Evolutionary conservation across 1,140 invertebrate species (phyloP), one percentile per base, ranked within the genome.

Genomic region (Psix sp.): DNA sequence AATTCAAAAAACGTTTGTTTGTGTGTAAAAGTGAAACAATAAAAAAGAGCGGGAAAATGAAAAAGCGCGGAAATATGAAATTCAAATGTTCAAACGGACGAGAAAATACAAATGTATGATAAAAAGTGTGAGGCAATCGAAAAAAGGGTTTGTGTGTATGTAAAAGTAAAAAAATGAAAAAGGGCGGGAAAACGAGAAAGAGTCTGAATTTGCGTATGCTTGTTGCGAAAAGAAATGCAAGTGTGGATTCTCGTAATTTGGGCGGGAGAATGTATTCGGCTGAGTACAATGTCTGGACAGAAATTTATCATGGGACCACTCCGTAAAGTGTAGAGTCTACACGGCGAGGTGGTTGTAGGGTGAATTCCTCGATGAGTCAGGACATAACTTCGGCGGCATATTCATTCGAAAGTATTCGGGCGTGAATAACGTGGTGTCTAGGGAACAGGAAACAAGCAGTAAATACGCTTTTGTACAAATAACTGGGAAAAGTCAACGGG

Each of bases 391-490:
- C 40, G 51, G 56, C 68, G 68, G 68, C 68, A 65, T 65, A 73
- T 65, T 73, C 68, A 67, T 75, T 75, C 26, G 66, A 70, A 70
- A 65, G 65, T 75, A 75, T 75, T 75, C 66, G 54, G 52, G 73
- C 62, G 66, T 76, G 73, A 76, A 71, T 76, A 71, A 76, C 66
- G 73, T 48, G 13, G 54, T 52, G 56, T 71, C 73, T 67, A 54
- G 54, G 60, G 56, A 71, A 56, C 52, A 65, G 66, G 65, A 75
- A 70, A 70, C 65, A 70, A 52, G 59, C 73, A 68, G 59, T 75
- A 70, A 75, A 75, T 65, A 75, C 65, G 49, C 0, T 70, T 66
- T 66, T 60, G 60, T 66, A 65, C 66, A 68, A 75, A 75, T 74
- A 74, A 65, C 68, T 72, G 59, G 11, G 52, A 70, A 75, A 74